Evolutionary conservation across 2,888 invertebrate genomes (phyloP).

Genomic region (Netelia fuscicornis): DNA sequence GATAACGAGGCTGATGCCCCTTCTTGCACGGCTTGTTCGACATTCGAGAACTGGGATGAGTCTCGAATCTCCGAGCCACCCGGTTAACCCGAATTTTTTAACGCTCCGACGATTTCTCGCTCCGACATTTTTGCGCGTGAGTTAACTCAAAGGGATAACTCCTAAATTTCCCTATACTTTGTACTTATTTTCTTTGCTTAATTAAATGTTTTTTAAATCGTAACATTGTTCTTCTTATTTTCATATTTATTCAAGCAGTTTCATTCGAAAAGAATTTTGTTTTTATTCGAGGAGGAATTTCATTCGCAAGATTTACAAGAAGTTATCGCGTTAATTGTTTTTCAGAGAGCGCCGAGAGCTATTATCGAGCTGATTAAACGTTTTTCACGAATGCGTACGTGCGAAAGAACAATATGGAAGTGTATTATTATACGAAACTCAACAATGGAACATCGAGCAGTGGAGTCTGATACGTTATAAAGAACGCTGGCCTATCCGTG

Average conservation of each 20-base stretch:
- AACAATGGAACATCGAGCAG: constrained; percentile 61
- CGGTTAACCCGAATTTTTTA: constrained; percentile 57
- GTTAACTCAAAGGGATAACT: constrained; percentile 40
- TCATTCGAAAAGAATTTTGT: neutral
- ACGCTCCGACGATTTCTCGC: constrained; percentile 49
- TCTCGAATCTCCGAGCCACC: constrained; percentile 48
- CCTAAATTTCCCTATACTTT: neutral
- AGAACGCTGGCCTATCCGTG: constrained; percentile 28
- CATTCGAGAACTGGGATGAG: constrained; percentile 66
- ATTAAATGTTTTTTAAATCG: no score
- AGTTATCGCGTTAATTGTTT: constrained; percentile 59
- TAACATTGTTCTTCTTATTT: neutral
- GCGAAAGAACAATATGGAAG: constrained; percentile 61
- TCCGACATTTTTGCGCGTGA: constrained; percentile 50
- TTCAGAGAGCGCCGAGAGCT: constrained; percentile 28
- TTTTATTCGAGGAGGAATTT: neutral
- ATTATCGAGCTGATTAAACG: constrained; percentile 56
- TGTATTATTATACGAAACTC: constrained; percentile 58
- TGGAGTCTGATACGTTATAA: constrained; percentile 44
- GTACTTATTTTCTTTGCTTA: no score
- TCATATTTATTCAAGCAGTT: neutral
- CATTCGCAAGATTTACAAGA: neutral
- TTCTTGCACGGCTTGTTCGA: constrained; percentile 58
- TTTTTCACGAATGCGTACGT: constrained; percentile 59
- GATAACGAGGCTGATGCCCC: constrained; percentile 51